phyloP scores from a whole-genome alignment of 2,888 invertebrate genomes.

The Eupithecia dodoneata region DNA sequence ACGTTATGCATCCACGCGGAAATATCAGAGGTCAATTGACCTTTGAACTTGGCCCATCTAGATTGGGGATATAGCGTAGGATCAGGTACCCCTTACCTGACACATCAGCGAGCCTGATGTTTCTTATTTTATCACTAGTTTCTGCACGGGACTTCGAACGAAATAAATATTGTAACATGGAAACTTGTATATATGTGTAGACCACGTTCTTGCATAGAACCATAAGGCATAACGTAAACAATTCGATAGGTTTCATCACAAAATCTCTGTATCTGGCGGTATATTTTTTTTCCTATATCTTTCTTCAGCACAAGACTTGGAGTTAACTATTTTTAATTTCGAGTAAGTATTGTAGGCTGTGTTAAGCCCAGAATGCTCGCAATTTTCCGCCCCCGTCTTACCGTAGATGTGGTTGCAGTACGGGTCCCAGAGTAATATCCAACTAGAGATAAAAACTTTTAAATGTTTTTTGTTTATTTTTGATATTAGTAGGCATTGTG shows the following conservation, averaged over 20 bases:
- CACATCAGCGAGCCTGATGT: too few relatives aligned
- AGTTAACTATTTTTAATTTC: neutral
- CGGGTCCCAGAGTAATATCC: slow-evolving; percentile 38
- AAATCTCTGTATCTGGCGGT: neutral
- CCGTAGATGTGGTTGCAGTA: slow-evolving; percentile 46
- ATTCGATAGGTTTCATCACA: neutral
- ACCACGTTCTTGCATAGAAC: neutral
- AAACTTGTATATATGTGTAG: neutral
- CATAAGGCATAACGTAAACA: neutral
- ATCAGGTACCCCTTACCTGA: too few relatives aligned
- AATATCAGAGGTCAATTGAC: slow-evolving; percentile 59
- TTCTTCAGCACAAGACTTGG: neutral
- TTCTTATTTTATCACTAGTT: too few relatives aligned
- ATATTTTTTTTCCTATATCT: neutral
- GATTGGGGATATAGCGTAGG: neutral
- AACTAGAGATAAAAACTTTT: neutral
- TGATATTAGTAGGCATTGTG: too few relatives aligned
- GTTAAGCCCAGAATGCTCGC: slow-evolving; percentile 26
- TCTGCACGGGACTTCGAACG: too few relatives aligned
- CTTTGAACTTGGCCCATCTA: neutral
- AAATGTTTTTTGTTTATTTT: neutral
- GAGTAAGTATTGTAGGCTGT: slow-evolving; percentile 9
- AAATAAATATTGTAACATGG: neutral
- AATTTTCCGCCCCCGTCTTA: slow-evolving; percentile 22
- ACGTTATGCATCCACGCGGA: slow-evolving; percentile 46